Conservation (phyloP, 2,113 vertebrate species). For the Trichomycterus rosablanca region DNA sequence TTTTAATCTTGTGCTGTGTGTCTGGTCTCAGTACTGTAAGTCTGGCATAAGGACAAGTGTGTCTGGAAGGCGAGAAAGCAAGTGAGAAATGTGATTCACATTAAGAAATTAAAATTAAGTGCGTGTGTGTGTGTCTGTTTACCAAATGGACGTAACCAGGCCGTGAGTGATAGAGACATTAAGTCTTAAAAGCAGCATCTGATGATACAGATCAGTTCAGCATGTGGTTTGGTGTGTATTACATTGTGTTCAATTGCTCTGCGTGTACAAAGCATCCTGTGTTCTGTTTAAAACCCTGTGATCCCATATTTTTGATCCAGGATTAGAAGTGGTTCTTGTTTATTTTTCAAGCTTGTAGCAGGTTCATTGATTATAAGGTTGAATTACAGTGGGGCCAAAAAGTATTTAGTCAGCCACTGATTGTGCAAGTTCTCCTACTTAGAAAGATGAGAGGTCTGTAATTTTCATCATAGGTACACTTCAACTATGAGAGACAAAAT, state of each 20-base stretch:
- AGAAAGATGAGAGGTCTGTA: too few relatives aligned
- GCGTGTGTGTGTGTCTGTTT: conserved; percentile 3
- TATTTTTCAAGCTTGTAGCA: too few relatives aligned
- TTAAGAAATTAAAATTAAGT: not conserved
- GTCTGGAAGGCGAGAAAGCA: not conserved
- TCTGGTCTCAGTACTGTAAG: not conserved
- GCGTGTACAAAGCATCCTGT: conserved; percentile 25
- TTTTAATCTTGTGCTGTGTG: conserved; percentile 4
- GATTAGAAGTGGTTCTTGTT: too few relatives aligned
- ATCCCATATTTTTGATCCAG: too few relatives aligned
- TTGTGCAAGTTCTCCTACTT: too few relatives aligned
- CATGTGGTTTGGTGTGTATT: not conserved
- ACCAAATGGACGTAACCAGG: not conserved
- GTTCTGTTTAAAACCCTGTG: too few relatives aligned
- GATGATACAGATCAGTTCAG: conserved; percentile 12
- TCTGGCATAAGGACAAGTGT: not conserved
- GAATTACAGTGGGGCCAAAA: too few relatives aligned
- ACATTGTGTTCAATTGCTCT: not conserved
- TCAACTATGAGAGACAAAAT: too few relatives aligned
- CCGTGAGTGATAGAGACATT: not conserved
- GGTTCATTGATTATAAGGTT: too few relatives aligned
- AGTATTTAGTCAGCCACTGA: too few relatives aligned
- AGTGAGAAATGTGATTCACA: not conserved
- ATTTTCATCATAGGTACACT: too few relatives aligned
- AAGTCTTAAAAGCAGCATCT: conserved; percentile 9